phyloP scores from a whole-genome alignment of 2,888 invertebrate genomes.

The Macaria notata region DNA sequence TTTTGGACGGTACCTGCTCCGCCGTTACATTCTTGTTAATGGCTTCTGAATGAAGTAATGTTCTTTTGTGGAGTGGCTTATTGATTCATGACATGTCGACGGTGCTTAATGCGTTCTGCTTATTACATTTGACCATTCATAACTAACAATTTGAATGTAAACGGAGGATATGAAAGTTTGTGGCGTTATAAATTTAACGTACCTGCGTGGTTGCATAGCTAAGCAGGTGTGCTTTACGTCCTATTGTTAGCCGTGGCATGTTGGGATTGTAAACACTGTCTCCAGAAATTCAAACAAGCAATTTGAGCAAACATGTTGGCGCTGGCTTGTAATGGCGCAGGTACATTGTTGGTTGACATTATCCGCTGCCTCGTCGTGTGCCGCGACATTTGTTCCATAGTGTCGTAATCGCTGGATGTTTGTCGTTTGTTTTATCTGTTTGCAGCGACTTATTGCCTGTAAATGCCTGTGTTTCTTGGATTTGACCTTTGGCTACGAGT shows the following conservation, averaged over 20 bases:
- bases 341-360: slow-evolving; percentile 44
- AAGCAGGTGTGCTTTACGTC: slow-evolving; percentile 40
- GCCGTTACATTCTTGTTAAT: slow-evolving; percentile 20
- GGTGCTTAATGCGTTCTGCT: slow-evolving; percentile 25
- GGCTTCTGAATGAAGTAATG: slow-evolving; percentile 21
- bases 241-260: slow-evolving; percentile 60
- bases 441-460: slow-evolving; percentile 40
- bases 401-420: slow-evolving; percentile 50
- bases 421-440: slow-evolving; percentile 47
- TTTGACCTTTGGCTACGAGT: slow-evolving; percentile 22
- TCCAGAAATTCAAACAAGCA: slow-evolving; percentile 59
- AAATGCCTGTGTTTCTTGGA: slow-evolving; percentile 25
- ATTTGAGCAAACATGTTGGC: slow-evolving; percentile 47
- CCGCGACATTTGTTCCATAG: slow-evolving; percentile 44
- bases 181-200: slow-evolving; percentile 35
- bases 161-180: slow-evolving; percentile 34
- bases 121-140: slow-evolving; percentile 21
- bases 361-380: slow-evolving; percentile 33
- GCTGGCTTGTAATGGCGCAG: slow-evolving; percentile 26
- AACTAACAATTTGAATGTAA: slow-evolving; percentile 31
- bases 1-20: slow-evolving; percentile 24
- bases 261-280: slow-evolving; percentile 62
- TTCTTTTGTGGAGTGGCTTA: slow-evolving; percentile 23
- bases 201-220: slow-evolving; percentile 31
- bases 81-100: slow-evolving; percentile 24